phyloP scores from a whole-genome alignment of 2,797 vertebrate genomes.

The Lagocephalus sceleratus region DNA sequence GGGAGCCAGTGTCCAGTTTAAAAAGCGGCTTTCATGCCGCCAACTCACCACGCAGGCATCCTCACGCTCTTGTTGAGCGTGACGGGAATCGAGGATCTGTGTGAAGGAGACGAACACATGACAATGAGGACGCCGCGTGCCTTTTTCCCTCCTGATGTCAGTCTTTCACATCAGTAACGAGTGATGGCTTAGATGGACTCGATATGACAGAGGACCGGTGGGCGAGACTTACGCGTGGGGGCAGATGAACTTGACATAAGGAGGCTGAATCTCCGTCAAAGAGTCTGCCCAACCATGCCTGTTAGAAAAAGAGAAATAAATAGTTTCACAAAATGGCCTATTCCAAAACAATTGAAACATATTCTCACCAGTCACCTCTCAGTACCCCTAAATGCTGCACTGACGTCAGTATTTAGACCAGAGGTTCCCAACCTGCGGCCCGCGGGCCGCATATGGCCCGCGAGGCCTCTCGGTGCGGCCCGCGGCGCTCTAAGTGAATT shows the following conservation, averaged over 20 bases:
- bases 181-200: too few species aligned
- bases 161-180: too few species aligned
- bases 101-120: conserved; percentile 8
- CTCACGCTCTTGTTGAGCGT: conserved; percentile 91
- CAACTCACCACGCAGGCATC: conserved; percentile 94
- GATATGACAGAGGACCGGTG: not conserved
- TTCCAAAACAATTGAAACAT: too few species aligned
- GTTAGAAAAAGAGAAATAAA: conserved; percentile 43
- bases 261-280: conserved; percentile 85
- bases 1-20: conserved; percentile 39
- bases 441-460: too few species aligned
- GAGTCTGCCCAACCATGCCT: conserved; percentile 94
- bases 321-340: not conserved
- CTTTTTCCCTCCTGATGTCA: too few species aligned
- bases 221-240: conserved; percentile 91
- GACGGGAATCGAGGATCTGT: conserved; percentile 89
- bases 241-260: conserved; percentile 95
- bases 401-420: too few species aligned
- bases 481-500: too few species aligned
- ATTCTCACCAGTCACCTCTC: too few species aligned
- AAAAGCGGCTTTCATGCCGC: conserved; percentile 35
- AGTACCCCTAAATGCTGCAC: too few species aligned
- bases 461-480: too few species aligned
- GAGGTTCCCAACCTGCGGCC: too few species aligned
- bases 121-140: not conserved